phyloP scores from a whole-genome alignment of 2,888 invertebrate species.

The Ecdyonurus torrentis region DNA sequence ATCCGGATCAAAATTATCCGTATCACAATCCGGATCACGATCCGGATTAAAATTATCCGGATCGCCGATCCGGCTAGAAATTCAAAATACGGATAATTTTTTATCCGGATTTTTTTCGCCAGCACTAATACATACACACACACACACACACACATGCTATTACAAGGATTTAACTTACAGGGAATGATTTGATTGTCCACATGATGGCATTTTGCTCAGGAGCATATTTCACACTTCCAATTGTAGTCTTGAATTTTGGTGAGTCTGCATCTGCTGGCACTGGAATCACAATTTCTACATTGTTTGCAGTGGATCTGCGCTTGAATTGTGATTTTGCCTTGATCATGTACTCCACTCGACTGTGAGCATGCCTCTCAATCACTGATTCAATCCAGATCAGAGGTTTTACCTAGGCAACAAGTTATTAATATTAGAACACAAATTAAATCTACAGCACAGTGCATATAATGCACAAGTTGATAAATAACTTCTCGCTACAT shows the following conservation, averaged over 20 bases:
- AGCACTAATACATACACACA: no score
- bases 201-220: slow-evolving; percentile 94
- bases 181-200: slow-evolving; percentile 95
- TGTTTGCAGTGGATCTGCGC: slow-evolving; percentile 91
- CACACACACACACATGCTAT: no score
- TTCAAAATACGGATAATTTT: no score
- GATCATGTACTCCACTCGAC: slow-evolving; percentile 96
- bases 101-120: no score
- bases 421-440: no score
- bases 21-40: no score
- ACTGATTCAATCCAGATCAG: slow-evolving; percentile 98
- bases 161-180: slow-evolving; percentile 34
- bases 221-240: slow-evolving; percentile 92
- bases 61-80: no score
- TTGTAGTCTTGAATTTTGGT: slow-evolving; percentile 94
- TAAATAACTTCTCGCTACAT: no score
- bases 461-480: no score
- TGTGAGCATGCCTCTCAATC: slow-evolving; percentile 93
- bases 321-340: slow-evolving; percentile 99
- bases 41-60: no score
- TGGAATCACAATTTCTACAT: slow-evolving; percentile 94
- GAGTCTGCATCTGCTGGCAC: slow-evolving; percentile 96
- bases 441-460: no score
- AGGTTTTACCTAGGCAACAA: slow-evolving; percentile 71
- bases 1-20: no score